Evolutionary conservation across 2,888 invertebrate genomes (phyloP).

Genomic region (Troides aeacus): DNA sequence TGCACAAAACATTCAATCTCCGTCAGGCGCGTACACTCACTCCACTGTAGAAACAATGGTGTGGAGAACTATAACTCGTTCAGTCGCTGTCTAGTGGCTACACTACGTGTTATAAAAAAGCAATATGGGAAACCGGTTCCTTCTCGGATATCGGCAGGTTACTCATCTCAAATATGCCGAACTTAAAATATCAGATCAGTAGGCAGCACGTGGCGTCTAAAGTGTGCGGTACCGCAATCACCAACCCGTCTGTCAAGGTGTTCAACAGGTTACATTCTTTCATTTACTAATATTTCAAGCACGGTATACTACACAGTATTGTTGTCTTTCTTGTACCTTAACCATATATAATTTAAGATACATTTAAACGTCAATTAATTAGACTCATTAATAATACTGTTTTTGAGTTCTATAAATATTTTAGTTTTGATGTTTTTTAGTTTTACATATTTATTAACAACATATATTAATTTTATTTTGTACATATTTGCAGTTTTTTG

Average conservation of each 20-base stretch:
- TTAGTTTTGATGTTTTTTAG: not conserved
- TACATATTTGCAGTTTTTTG: not conserved
- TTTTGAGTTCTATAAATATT: not conserved
- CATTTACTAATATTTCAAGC: not conserved
- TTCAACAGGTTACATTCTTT: conserved; percentile 2
- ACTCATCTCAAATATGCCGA: not conserved
- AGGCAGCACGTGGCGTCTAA: not conserved
- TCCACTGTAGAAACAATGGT: not conserved
- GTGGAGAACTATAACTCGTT: not conserved
- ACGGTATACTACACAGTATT: not conserved
- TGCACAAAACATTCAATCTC: conserved; percentile 1
- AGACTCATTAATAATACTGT: too few relatives aligned
- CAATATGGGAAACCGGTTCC: not conserved
- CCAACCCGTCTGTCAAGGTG: not conserved
- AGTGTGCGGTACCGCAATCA: not conserved
- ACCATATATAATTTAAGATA: too few relatives aligned
- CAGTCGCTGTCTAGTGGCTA: not conserved
- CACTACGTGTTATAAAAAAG: not conserved
- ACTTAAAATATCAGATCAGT: not conserved
- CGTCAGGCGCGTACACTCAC: conserved; percentile 3
- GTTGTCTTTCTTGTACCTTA: not conserved
- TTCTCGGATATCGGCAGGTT: not conserved
- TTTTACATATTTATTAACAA: not conserved
- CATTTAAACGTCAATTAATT: too few relatives aligned
- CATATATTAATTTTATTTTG: not conserved